Percentiles rank a stretch among this genome's conserved stretches.
These are phyloP conservation scores for Monodelphis domestica DNA, from an alignment of 2,797 vertebrate species.

Conservation along the genomic window DNA sequence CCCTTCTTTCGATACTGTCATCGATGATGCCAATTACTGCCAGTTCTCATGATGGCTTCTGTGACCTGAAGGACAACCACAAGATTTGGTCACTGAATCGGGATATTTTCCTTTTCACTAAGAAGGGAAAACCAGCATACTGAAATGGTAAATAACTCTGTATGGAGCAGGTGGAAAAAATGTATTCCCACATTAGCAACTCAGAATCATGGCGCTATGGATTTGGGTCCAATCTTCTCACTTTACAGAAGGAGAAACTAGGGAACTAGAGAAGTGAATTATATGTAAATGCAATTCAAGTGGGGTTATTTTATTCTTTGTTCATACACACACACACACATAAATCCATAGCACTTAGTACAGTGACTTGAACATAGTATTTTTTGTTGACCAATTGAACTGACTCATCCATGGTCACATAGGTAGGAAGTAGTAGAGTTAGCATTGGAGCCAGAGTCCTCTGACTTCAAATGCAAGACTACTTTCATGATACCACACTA, in stretches of 20 bases:
- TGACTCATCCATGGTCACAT: neutral
- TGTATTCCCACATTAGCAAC: neutral
- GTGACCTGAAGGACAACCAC: conserved; percentile 23
- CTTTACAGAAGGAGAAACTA: neutral
- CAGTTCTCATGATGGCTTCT: conserved; percentile 64
- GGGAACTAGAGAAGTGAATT: neutral
- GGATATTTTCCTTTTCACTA: conserved; percentile 46
- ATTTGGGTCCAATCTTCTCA: neutral
- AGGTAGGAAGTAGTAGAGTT: neutral
- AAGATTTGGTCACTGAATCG: conserved; percentile 49
- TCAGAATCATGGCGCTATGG: neutral
- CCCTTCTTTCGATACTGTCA: conserved; percentile 56
- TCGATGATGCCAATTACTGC: conserved; percentile 56
- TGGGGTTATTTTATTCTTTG: neutral
- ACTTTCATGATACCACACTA: neutral
- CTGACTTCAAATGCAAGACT: neutral
- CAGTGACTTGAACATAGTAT: neutral
- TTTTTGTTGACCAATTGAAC: neutral
- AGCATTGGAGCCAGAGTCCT: neutral
- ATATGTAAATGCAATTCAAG: neutral
- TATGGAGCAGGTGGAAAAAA: neutral
- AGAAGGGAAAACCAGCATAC: neutral
- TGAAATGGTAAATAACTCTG: neutral
- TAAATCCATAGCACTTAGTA: neutral
- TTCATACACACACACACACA: too few species aligned